Conservation (phyloP, 2,797 vertebrate genomes). For the Botia kubotai region DNA sequence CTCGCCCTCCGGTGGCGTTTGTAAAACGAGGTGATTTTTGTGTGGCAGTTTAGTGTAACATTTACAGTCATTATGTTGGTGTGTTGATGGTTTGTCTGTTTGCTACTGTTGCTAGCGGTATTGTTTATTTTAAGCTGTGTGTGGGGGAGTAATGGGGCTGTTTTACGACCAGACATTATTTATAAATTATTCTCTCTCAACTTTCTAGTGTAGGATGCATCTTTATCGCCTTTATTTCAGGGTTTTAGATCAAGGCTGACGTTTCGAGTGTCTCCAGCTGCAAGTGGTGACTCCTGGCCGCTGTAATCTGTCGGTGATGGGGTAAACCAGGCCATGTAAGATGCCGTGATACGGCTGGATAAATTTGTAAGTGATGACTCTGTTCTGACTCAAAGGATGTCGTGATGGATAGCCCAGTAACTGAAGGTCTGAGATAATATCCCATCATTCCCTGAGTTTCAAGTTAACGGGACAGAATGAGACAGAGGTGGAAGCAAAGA, state of each 20-base stretch:
- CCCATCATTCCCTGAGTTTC: not conserved
- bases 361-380: not conserved
- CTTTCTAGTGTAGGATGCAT: conserved; percentile 2
- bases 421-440: not conserved
- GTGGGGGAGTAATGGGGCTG: not conserved
- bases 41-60: not conserved
- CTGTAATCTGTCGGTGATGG: conserved; percentile 19
- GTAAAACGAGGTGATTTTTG: conserved; percentile 3
- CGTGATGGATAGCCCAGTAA: conserved; percentile 14
- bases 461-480: not conserved
- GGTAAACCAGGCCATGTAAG: conserved; percentile 13
- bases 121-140: not conserved
- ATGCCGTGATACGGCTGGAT: conserved; percentile 3
- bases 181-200: not conserved
- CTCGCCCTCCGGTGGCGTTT: conserved; percentile 16
- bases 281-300: conserved; percentile 14
- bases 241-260: conserved; percentile 8
- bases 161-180: conserved; percentile 13
- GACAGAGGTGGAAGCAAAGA: not conserved
- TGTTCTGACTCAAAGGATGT: not conserved
- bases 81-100: not conserved
- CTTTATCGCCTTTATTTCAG: not conserved
- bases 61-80: conserved; percentile 13
- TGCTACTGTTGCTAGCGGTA: not conserved
- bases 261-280: not conserved